Base-by-base conservation (phyloP, 2,888 invertebrate genomes). In the Parochlus steinenii region DNA sequence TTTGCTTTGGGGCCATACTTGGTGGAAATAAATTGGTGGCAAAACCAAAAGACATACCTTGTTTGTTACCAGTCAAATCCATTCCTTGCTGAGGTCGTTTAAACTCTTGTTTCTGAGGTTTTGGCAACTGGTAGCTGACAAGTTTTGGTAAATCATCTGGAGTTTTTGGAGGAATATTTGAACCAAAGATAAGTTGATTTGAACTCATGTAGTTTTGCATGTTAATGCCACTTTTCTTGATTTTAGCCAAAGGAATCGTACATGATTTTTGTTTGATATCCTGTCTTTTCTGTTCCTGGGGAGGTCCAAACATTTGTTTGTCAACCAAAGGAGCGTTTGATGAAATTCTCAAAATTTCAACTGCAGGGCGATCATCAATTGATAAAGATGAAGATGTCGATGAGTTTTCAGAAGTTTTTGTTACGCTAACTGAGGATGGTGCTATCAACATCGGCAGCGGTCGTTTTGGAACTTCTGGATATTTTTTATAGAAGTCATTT, bases 241-340 rank as follows among this genome's bases (percentile, higher is more conserved):
- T 61, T 41, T 62, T 55, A 20, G 63, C 62, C 43, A 67, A 43
- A 2, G 66, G 64, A 24, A 65, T 63, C 3, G 67, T 66, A 6
- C 66, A 62, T 15, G 67, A 67, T 6, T 29, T 36, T 10, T 23
- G 30, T 16, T 36, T 36, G 23, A 35, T 11, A 22, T 29, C 29
- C 12, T 22, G 16, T n/a, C 23, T 19, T 18, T 15, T 11, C 15
- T 20, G 31, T 23, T 31, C 15, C 8, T 30, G 30, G n/a, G 7
- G 19, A 31, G 15, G 20, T 22, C n/a, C n/a, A n/a, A n/a, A n/a
- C n/a, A n/a, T n/a, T n/a, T 43, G 41, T 23, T 42, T 41, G 26
- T 45, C 43, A 17, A 41, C 35, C n/a, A 44, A 31, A 5, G 48
- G 45, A 26, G 43, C 45, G 26, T 41, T 44, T 12, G 48, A 40